Base-by-base conservation (phyloP, 1,140 invertebrate species). In the Zaprionus ornatus region DNA sequence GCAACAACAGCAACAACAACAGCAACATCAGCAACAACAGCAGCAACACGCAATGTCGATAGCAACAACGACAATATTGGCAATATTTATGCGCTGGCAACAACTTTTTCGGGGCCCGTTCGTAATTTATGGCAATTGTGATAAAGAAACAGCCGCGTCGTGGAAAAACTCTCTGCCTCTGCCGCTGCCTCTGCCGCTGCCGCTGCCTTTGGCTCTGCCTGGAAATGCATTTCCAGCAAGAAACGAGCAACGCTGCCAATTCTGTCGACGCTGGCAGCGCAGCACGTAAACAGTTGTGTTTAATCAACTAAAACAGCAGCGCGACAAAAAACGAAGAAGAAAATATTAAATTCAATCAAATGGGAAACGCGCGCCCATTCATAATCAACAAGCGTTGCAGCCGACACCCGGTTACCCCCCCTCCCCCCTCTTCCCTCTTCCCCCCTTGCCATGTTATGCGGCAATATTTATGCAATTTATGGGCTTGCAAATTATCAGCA, bases 221-320 rank as follows among this genome's bases (percentile, higher is more conserved):
- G 67, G 50, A 67, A 84, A 80, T 78, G 74, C 82, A 75, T 78
- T 85, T 69, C 62, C 66, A 82, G 71, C 82, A 74, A 74, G 60
- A 67, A 40, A 59, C 42, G 40, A 9, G 42, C 42, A 48, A 15
- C 17, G 42, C 35, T 32, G 29, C 10, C 25, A 6, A 25, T 4
- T 3, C 25, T 25, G 25, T 25, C 29, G 29, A 32, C 29, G 9
- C 29, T 32, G 29, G 42, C 42, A 12, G 19, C 42, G 50, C 79
- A 68, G 60, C 40, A 62, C 61, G 77, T 71, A 84, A 85, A 84
- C 77, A 85, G 74, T 84, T 80, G 82, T 80, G 74, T 85, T 84
- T 80, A 84, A 82, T 86, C 82, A 82, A 85, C 82, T 85, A 85
- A 85, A 84, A 80, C 74, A 73, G 64, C 23, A 62, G 66, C 42